These are phyloP conservation scores for Elephas maximus DNA, from an alignment of 2,113 vertebrate species.

Conservation along the genomic window DNA sequence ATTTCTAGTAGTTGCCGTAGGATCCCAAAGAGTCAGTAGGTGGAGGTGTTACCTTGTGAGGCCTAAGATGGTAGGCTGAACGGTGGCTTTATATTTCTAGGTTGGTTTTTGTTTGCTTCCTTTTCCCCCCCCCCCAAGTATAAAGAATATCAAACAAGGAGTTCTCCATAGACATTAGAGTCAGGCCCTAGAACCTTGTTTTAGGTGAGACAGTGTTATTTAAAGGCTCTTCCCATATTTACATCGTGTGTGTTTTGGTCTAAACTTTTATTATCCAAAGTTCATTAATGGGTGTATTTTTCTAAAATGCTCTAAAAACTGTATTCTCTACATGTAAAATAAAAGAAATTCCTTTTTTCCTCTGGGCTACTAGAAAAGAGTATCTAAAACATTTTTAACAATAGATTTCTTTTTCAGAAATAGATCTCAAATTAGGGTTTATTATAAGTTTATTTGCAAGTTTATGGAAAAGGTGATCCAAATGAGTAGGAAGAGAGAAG, in stretches of 20 bases:
- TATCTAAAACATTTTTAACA: neutral
- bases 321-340: neutral
- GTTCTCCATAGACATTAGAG: neutral
- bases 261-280: slow-evolving; percentile 24
- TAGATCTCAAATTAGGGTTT: slow-evolving; percentile 7
- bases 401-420: slow-evolving; percentile 53
- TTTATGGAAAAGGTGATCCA: neutral
- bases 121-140: neutral
- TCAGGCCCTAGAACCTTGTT: neutral
- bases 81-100: neutral
- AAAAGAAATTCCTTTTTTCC: neutral
- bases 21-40: slow-evolving; percentile 74
- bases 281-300: neutral
- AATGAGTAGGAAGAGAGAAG: neutral
- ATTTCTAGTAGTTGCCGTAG: neutral
- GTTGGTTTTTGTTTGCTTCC: neutral
- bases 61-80: neutral
- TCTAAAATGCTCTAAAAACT: slow-evolving; percentile 22
- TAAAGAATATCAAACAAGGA: slow-evolving; percentile 36
- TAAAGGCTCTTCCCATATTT: neutral
- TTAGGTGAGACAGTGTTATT: neutral
- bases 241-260: neutral
- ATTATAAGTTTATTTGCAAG: slow-evolving; percentile 7
- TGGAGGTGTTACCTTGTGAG: slow-evolving; percentile 75
- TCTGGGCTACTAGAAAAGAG: neutral